phyloP scores from a whole-genome alignment of 2,113 vertebrate species.

The Rhinolophus sinicus region DNA sequence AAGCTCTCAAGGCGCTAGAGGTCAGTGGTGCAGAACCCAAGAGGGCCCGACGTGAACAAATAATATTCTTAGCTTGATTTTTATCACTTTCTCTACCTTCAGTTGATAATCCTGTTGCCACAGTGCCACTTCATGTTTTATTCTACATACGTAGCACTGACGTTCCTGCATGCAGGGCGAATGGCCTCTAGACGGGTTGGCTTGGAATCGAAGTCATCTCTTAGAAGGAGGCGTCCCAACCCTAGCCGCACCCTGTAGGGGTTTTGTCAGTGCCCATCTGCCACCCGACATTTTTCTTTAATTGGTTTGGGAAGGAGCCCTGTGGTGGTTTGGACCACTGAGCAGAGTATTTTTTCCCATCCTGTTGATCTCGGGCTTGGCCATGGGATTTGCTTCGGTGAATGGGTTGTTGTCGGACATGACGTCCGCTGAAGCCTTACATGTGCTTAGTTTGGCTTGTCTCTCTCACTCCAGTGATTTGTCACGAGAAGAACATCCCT shows the following conservation, averaged over 20 bases:
- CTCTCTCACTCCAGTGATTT: neutral
- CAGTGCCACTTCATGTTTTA: neutral
- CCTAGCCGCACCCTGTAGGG: neutral
- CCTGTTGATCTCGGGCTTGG: neutral
- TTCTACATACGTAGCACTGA: too few relatives aligned
- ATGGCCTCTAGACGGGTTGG: too few relatives aligned
- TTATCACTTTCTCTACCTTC: neutral
- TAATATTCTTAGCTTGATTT: neutral
- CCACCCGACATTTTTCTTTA: neutral
- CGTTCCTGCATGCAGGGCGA: neutral
- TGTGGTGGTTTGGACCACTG: neutral
- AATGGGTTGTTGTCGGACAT: too few relatives aligned
- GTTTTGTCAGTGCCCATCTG: neutral
- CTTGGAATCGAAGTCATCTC: neutral
- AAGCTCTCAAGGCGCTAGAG: neutral
- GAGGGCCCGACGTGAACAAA: neutral
- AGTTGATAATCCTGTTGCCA: neutral
- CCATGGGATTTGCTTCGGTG: neutral
- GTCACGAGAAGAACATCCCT: neutral
- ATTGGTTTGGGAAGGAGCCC: neutral
- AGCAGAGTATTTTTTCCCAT: neutral
- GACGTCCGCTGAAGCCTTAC: neutral
- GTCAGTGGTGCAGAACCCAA: rapidly evolving
- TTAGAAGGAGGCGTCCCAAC: neutral
- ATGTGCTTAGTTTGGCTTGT: neutral